Percentiles rank a stretch among this genome's conserved stretches.
phyloP scores from a whole-genome alignment of 2,888 invertebrate genomes.

The Sepiola atlantica region DNA sequence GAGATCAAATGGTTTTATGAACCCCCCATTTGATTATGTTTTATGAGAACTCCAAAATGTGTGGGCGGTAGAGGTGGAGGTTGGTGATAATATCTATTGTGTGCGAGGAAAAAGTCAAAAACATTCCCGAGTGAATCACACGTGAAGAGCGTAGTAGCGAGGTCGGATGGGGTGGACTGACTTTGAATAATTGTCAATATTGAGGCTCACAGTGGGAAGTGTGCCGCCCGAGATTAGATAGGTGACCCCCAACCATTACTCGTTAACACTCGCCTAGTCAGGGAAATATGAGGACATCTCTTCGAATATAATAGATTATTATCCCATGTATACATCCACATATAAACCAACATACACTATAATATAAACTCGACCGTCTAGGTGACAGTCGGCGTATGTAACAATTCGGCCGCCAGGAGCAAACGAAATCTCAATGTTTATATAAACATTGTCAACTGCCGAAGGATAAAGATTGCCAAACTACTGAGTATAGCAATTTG shows the following conservation, averaged over 20 bases:
- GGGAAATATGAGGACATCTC: background rate
- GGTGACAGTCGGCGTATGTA: too few species aligned
- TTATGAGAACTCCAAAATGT: too few species aligned
- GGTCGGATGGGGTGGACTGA: background rate
- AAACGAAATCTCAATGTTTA: too few species aligned
- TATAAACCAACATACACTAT: too few species aligned
- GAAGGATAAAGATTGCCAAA: too few species aligned
- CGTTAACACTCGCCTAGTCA: background rate
- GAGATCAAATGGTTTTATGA: background rate
- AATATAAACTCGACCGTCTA: too few species aligned
- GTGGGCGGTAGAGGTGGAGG: background rate
- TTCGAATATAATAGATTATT: background rate
- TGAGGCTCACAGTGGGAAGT: background rate
- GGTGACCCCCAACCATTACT: background rate
- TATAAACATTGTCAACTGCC: too few species aligned
- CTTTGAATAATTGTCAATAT: background rate
- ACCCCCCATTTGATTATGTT: background rate
- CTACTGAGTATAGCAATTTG: too few species aligned
- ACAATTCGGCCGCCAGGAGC: too few species aligned
- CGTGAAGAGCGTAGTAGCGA: background rate
- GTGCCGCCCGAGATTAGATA: background rate
- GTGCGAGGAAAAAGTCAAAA: background rate
- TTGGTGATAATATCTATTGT: background rate
- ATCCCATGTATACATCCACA: background rate
- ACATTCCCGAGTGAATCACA: background rate